phyloP scores from a whole-genome alignment of 1,140 invertebrate genomes.

The Procambarus virginalis region DNA sequence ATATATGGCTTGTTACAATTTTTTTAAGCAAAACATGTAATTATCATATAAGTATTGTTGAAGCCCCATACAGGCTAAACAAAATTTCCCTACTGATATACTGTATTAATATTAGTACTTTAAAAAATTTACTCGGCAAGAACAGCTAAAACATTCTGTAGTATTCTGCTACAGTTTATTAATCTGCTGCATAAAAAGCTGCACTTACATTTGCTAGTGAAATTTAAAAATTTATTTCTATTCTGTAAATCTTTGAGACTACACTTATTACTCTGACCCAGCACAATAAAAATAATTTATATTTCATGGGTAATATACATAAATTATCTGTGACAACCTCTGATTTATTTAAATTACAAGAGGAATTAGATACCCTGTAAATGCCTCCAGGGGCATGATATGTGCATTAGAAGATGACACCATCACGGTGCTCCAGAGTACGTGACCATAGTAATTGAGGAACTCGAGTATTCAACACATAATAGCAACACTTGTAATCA shows the following conservation, averaged over 20 bases:
- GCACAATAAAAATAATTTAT: conserved; percentile 27
- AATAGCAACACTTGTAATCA: not conserved
- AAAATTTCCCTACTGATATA: not conserved
- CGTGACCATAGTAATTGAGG: not conserved
- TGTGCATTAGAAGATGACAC: conserved; percentile 33
- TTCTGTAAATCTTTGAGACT: not conserved
- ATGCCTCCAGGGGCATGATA: conserved; percentile 41
- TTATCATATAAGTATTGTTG: not conserved
- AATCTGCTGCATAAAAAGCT: not conserved
- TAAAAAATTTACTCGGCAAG: not conserved
- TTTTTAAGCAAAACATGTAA: not conserved
- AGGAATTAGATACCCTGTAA: conserved; percentile 29
- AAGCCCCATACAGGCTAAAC: not conserved
- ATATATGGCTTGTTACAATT: not conserved
- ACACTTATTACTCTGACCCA: conserved; percentile 11
- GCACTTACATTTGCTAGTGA: not conserved
- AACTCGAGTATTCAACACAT: not conserved
- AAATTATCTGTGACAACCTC: conserved; percentile 8
- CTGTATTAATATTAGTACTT: not conserved
- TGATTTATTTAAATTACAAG: conserved; percentile 24
- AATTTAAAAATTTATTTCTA: not conserved
- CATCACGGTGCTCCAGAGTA: conserved; percentile 1
- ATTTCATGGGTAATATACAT: not conserved
- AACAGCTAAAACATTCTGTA: not conserved
- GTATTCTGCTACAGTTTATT: not conserved